Evolutionary conservation across 2,797 vertebrate genomes (phyloP), one percentile per base, ranked within the genome.

Genomic region (Rachycentron canadum): DNA sequence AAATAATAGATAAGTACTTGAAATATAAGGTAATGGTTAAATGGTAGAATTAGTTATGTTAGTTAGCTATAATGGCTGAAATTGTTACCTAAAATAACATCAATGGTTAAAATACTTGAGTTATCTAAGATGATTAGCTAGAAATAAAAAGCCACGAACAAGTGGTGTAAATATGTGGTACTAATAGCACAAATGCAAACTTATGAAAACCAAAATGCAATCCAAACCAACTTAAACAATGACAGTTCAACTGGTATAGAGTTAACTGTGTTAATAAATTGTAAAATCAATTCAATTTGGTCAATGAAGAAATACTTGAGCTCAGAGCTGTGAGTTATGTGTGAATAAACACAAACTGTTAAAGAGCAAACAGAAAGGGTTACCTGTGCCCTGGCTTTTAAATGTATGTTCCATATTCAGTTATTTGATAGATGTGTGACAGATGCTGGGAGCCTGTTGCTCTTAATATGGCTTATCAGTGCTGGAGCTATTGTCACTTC

Each of bases 381-480:
- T 32, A 38, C 77, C 65, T 74, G 65, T 21, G 7, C 0, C 16
- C 1, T 23, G 17, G 17, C 59, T 65, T 59, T 62, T 58, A 26
- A 50, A 0, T 26, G 6, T 43, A 40, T n/a, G n/a, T n/a, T n/a
- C n/a, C 23, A 26, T 14, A 32, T 63, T 77, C 7, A 17, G 13
- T 34, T n/a, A 60, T 66, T 59, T 47, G 30, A 14, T 6, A 32
- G 71, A 64, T 21, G 32, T 41, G 62, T 40, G 36, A 86, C 28
- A 63, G 73, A 82, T 73, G 69, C 53, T 76, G 53, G 68, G 64
- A 77, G 43, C 52, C 61, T 41, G 85, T 41, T 62, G 71, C 77
- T 76, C 68, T 30, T 26, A 86, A 82, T 82, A n/a, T 1, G 26
- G 38, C 83, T 93, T 92, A 94, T 95, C 88, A 53, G 73, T 40